Evolutionary conservation across 2,113 vertebrate species (phyloP).

Genomic region (Epinephelus lanceolatus): DNA sequence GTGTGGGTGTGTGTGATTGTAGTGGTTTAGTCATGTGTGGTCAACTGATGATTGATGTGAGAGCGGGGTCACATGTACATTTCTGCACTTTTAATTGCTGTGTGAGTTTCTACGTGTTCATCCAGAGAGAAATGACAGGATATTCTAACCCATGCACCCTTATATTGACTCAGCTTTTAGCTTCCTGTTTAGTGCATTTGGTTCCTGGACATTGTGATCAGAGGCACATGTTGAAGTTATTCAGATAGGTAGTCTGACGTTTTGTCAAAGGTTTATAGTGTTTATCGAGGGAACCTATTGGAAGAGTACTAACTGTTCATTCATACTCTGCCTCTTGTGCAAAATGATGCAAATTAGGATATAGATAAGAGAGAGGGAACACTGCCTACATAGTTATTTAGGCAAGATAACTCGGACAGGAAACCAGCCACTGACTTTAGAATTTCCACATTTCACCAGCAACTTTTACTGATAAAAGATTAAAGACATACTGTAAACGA

Average conservation of each 20-base stretch:
- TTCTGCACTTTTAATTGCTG: not conserved
- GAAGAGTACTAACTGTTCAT: constrained; percentile 26
- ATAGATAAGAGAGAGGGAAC: constrained; percentile 3
- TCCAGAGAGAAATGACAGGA: not conserved
- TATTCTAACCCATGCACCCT: not conserved
- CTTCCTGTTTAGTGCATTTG: not conserved
- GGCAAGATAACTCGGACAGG: not conserved
- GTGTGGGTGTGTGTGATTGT: constrained; percentile 45
- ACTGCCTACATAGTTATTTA: not conserved
- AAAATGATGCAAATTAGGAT: constrained; percentile 55
- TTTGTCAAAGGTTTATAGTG: constrained; percentile 1
- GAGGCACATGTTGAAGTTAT: not conserved
- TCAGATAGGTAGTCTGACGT: not conserved
- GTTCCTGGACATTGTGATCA: not conserved
- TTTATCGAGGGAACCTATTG: constrained; percentile 31
- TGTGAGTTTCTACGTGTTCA: not conserved
- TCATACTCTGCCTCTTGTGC: constrained; percentile 21
- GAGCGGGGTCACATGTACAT: constrained; percentile 34
- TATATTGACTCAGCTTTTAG: not conserved
- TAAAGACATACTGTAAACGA: not conserved
- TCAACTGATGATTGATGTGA: constrained; percentile 38
- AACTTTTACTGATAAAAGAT: not conserved
- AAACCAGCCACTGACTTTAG: not conserved
- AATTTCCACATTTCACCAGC: constrained; percentile 14
- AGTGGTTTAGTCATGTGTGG: constrained; percentile 54